A percentile compares a stretch with the other conserved stretches of the same genome.
Conservation (phyloP, 2,888 invertebrate species). For the Saturnia japonica region DNA sequence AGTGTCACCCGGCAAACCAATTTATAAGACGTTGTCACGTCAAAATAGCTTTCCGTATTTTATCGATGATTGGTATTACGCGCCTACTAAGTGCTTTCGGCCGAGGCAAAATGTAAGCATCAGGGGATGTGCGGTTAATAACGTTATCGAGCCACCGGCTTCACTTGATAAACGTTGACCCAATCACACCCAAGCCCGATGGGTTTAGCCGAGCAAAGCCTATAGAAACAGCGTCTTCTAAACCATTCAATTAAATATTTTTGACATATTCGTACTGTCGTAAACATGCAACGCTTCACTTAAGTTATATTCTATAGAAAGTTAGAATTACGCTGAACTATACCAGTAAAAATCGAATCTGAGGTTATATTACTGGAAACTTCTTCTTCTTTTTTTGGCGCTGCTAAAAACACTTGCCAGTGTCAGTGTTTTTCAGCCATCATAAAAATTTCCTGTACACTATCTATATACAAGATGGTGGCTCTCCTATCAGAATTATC, state of each 20-base stretch:
- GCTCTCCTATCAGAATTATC: no score
- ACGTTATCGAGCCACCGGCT: slow-evolving; percentile 21
- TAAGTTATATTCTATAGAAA: neutral
- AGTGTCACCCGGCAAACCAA: no score
- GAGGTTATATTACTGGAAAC: no score
- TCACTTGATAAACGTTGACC: slow-evolving; percentile 23
- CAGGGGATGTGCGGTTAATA: slow-evolving; percentile 23
- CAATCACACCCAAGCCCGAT: slow-evolving; percentile 17
- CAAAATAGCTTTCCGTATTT: neutral
- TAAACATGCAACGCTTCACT: neutral
- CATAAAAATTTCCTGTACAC: no score
- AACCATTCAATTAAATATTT: neutral
- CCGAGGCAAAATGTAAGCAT: slow-evolving; percentile 20
- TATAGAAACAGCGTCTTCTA: slow-evolving; percentile 4
- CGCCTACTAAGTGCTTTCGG: slow-evolving; percentile 6
- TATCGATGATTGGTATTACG: neutral
- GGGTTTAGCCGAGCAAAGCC: neutral
- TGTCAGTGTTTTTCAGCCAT: no score
- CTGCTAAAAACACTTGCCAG: no score
- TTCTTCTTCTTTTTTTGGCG: no score
- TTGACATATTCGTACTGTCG: neutral
- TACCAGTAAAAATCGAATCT: no score
- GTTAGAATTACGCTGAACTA: neutral
- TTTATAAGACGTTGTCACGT: no score
- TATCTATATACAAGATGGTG: no score